A percentile compares a stretch with the other conserved stretches of the same genome.
These are phyloP conservation scores for Eospalax fontanierii DNA, from an alignment of 2,797 vertebrate species.

Conservation along the genomic window DNA sequence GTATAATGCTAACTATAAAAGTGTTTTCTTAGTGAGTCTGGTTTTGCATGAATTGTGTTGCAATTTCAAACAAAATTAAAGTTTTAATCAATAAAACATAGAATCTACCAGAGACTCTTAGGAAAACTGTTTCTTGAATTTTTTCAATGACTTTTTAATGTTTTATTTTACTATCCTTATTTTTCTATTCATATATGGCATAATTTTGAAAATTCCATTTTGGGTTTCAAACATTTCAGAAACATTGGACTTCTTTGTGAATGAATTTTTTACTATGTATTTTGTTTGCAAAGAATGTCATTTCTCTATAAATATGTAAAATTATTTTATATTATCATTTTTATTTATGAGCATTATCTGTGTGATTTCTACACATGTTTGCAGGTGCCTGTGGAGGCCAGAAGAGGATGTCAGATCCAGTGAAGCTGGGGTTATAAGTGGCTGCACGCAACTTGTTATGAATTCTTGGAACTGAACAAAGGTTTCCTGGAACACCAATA, in stretches of 20 bases:
- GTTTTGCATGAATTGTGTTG: neutral
- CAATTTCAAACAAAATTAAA: conserved; percentile 2
- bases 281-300: neutral
- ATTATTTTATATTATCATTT: too few species aligned
- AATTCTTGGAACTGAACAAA: too few species aligned
- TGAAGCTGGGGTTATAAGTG: too few species aligned
- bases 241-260: neutral
- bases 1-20: neutral
- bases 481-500: too few species aligned
- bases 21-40: neutral
- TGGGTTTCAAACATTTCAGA: neutral
- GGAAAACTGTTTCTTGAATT: neutral
- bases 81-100: neutral
- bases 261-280: neutral
- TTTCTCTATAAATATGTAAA: neutral
- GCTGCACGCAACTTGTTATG: too few species aligned
- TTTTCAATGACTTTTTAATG: neutral
- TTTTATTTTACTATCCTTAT: neutral
- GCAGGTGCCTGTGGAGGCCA: too few species aligned
- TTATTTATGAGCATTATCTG: too few species aligned
- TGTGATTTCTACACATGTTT: too few species aligned
- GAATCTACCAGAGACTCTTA: neutral
- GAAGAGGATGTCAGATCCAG: too few species aligned
- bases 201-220: neutral
- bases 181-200: neutral